Conservation (phyloP, 2,888 invertebrate species). For the Silvanus unidentatus region DNA sequence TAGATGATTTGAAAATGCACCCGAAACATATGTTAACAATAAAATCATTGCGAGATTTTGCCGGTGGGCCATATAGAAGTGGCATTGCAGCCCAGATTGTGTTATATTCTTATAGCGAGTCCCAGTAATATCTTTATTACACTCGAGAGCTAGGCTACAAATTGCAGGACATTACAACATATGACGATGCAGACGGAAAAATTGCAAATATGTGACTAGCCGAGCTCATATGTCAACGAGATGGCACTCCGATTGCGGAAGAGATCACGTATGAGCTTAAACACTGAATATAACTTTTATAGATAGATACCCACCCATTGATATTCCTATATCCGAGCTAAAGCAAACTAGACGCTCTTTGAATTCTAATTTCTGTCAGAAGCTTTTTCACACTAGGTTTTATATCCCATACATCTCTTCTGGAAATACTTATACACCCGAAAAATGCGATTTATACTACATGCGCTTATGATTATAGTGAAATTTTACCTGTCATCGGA, state of each 20-base stretch:
- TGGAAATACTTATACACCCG: too few relatives aligned
- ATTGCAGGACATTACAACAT: constrained; percentile 39
- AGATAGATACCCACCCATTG: constrained; percentile 27
- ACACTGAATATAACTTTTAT: constrained; percentile 32
- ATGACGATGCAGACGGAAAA: constrained; percentile 39
- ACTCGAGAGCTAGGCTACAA: constrained; percentile 37
- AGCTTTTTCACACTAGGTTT: too few relatives aligned
- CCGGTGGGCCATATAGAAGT: not conserved
- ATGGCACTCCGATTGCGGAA: constrained; percentile 32
- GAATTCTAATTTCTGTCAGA: not conserved
- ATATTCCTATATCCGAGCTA: constrained; percentile 11
- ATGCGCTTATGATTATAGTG: too few relatives aligned
- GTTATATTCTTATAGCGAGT: constrained; percentile 31
- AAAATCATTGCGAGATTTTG: constrained; percentile 14
- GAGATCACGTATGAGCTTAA: constrained; percentile 32
- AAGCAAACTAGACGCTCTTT: not conserved
- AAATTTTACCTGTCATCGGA: too few relatives aligned
- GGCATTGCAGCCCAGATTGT: constrained; percentile 26
- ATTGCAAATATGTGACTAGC: constrained; percentile 38
- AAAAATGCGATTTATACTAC: too few relatives aligned
- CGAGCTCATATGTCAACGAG: constrained; percentile 32
- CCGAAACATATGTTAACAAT: constrained; percentile 12
- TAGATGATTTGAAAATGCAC: constrained; percentile 1
- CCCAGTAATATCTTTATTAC: constrained; percentile 40
- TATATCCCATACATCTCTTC: too few relatives aligned